These are phyloP conservation scores for Chaunax sp. DNA, from an alignment of 2,797 vertebrate species.

Conservation along the genomic window DNA sequence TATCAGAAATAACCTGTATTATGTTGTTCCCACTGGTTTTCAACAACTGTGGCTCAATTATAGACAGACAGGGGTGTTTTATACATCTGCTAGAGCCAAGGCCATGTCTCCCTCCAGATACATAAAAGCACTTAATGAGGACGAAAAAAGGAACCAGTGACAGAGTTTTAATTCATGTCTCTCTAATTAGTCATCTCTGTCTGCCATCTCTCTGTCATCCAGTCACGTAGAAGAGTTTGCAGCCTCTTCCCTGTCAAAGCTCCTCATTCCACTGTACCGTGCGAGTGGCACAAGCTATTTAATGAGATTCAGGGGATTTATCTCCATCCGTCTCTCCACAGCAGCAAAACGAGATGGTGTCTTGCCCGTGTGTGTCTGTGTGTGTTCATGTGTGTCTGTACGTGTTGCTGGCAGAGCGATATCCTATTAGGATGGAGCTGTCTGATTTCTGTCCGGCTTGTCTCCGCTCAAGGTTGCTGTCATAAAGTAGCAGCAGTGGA, in stretches of 20 bases:
- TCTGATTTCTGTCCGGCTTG: conserved; percentile 51
- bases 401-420: conserved; percentile 26
- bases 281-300: conserved; percentile 42
- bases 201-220: conserved; percentile 60
- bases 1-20: conserved; percentile 10
- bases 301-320: conserved; percentile 58
- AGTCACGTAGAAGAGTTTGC: conserved; percentile 42
- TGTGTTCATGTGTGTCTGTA: conserved; percentile 20
- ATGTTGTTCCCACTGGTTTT: conserved; percentile 14
- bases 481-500: conserved; percentile 53
- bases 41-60: background rate
- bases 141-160: conserved; percentile 11
- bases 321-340: conserved; percentile 35
- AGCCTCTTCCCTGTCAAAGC: conserved; percentile 39
- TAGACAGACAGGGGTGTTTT: conserved; percentile 25
- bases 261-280: conserved; percentile 34
- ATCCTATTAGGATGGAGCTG: conserved; percentile 54
- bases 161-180: conserved; percentile 47
- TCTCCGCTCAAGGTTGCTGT: conserved; percentile 61
- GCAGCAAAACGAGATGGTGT: conserved; percentile 36
- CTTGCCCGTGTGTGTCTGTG: conserved; percentile 15
- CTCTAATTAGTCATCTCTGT: conserved; percentile 48
- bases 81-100: conserved; percentile 6
- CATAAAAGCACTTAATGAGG: conserved; percentile 30
- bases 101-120: conserved; percentile 30